Base-by-base conservation (phyloP, 2,888 invertebrate species). In the Hipparchia semele region DNA sequence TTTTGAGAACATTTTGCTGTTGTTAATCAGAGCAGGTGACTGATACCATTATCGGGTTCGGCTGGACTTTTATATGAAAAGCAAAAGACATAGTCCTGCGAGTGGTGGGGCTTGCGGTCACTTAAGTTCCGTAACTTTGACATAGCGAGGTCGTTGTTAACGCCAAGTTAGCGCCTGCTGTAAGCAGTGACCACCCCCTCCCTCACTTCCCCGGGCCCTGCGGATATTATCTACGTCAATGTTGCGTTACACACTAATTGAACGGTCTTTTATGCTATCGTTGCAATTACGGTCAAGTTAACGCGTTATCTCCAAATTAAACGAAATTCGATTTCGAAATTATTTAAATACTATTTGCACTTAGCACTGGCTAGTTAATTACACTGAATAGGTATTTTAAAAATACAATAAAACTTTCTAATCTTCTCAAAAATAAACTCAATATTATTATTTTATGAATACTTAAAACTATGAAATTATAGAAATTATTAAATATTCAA, bases 81-180 rank as follows among this genome's bases (percentile, higher is more conserved):
- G 90, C 90, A 90, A 90, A 91, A 90, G 88, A 82, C 84, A 82
- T 84, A 79, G 87, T 89, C 90, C 92, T 89, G 84, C 65, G 68
- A 70, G 85, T 89, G 87, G 92, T 83, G 92, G 92, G 92, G 91
- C 78, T 79, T 83, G 86, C 89, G 92, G 92, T 91, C 92, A 91
- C 83, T 87, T 85, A 79, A 91, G 93, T 94, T 94, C 93, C 93
- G 93, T 91, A 93, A 93, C 88, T 93, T 92, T 93, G 94, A 94
- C 94, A 93, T 88, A 86, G 86, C 93, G 93, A 93, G 93, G 93
- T 93, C 94, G 86, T 82, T 80, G 77, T 81, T 84, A 87, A 88
- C 49, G 49, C 49, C 49, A 39, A 39, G 39, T 39, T 39, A 39
- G 39, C 88, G 87, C 85, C 85, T 83, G 80, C 81, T 82, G 39